A percentile compares a stretch with the other conserved stretches of the same genome.
Conservation (phyloP, 2,797 vertebrate genomes). For the Dicrostonyx torquatus region DNA sequence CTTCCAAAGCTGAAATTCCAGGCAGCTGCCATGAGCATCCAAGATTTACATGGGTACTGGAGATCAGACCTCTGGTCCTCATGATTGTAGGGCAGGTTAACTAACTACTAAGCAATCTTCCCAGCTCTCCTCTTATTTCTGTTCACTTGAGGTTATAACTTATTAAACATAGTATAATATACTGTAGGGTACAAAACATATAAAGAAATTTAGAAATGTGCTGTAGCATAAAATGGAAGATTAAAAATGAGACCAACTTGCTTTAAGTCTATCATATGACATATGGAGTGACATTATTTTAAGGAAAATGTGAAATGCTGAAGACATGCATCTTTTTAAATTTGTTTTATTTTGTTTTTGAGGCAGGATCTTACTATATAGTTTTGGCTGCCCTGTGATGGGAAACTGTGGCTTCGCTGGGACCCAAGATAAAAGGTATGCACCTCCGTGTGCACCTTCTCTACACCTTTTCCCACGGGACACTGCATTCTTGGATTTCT, state of each 20-base stretch:
- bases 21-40: not conserved
- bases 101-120: not conserved
- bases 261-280: not conserved
- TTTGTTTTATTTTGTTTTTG: not conserved
- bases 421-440: too few species aligned
- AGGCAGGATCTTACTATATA: not conserved
- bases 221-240: not conserved
- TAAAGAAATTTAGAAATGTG: not conserved
- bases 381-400: not conserved
- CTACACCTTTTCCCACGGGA: too few species aligned
- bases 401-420: too few species aligned
- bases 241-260: not conserved
- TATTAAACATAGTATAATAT: constrained; percentile 1
- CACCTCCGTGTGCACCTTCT: too few species aligned
- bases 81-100: not conserved
- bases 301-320: not conserved
- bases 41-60: not conserved
- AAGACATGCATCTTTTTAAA: not conserved
- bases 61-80: not conserved
- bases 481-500: too few species aligned
- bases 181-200: not conserved
- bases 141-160: not conserved
- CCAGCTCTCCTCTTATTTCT: not conserved
- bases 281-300: constrained; percentile 1
- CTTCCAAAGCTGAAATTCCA: not conserved